These are phyloP conservation scores for Syndactyla subalaris DNA, from an alignment of 2,797 vertebrate genomes.

Conservation along the genomic window DNA sequence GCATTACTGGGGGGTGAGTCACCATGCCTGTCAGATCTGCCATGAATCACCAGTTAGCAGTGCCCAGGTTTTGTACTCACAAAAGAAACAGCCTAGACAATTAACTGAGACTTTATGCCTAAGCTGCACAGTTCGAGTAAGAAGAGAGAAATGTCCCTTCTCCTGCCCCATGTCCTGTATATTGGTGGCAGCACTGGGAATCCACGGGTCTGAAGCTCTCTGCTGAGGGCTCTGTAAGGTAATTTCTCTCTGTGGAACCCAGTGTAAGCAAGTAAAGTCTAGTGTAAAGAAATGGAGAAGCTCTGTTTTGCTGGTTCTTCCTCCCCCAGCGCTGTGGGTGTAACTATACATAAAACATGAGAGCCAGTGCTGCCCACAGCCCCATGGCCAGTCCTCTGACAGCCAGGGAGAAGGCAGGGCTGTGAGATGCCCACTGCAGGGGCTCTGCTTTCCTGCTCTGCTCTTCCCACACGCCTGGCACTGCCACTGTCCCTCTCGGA, in stretches of 20 bases:
- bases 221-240: background rate
- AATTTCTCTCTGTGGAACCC: background rate
- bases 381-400: background rate
- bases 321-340: background rate
- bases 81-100: background rate
- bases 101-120: background rate
- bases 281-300: background rate
- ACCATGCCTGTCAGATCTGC: background rate
- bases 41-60: background rate
- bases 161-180: background rate
- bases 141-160: background rate
- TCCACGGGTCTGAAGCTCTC: rapidly evolving
- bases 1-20: background rate
- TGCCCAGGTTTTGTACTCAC: background rate
- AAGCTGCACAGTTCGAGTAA: background rate
- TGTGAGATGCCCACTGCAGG: background rate
- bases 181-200: background rate
- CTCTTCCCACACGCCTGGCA: background rate
- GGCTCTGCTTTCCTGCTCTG: background rate
- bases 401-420: background rate
- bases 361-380: background rate
- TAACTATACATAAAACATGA: background rate
- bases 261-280: background rate
- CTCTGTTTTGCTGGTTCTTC: background rate
- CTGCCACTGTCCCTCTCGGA: background rate